Percentiles rank a stretch among this genome's conserved stretches.
These are phyloP conservation scores for Ctenomys sociabilis DNA, from an alignment of 2,113 vertebrate species.

Conservation along the genomic window DNA sequence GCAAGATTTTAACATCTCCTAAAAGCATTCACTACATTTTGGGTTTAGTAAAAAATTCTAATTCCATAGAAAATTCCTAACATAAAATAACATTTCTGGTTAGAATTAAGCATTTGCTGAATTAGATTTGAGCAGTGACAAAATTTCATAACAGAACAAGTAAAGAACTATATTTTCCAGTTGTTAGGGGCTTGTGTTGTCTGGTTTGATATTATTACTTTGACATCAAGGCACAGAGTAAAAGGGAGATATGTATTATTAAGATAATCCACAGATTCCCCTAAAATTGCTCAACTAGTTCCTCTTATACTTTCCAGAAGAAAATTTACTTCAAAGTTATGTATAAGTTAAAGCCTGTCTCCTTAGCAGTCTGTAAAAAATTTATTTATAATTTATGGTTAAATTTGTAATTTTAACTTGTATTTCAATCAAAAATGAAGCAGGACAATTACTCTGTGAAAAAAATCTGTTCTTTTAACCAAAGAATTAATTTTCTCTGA, in stretches of 20 bases:
- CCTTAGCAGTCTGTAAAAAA: background rate
- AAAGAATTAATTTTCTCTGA: constrained; percentile 45
- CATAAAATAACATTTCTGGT: background rate
- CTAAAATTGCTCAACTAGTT: background rate
- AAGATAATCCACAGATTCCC: background rate
- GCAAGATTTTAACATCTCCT: constrained; percentile 38
- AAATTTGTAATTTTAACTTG: constrained; percentile 49
- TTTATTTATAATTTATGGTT: background rate
- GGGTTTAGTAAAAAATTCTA: constrained; percentile 8
- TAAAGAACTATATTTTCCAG: background rate
- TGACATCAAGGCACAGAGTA: background rate
- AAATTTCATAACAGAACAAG: background rate
- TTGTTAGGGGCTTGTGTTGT: background rate
- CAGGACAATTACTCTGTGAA: background rate
- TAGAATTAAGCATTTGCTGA: constrained; percentile 27
- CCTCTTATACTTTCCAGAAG: background rate
- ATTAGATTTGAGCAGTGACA: background rate
- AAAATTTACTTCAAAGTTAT: constrained; percentile 38
- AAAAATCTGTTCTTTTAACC: background rate
- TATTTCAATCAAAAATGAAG: constrained; percentile 59
- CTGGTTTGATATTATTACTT: background rate
- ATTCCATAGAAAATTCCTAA: constrained; percentile 2
- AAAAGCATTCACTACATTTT: background rate
- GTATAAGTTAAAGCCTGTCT: constrained; percentile 15
- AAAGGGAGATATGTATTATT: background rate